Conservation (phyloP, 2,797 vertebrate species). For the Chromis chromis region DNA sequence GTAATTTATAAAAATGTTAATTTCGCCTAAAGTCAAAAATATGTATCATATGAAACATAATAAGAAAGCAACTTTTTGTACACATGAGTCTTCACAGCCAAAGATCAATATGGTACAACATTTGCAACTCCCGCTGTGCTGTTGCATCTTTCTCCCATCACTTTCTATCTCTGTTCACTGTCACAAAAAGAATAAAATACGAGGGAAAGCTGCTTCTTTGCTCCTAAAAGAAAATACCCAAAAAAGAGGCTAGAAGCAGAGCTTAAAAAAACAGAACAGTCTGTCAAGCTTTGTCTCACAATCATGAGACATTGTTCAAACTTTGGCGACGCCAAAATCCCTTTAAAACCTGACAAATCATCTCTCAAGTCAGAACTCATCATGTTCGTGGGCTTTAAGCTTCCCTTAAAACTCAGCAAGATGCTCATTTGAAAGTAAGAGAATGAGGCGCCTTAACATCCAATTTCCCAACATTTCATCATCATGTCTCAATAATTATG, state of each 20-base stretch:
- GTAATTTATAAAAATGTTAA: constrained; percentile 16
- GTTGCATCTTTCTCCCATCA: constrained; percentile 68
- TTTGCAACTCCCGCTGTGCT: constrained; percentile 44
- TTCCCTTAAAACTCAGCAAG: constrained; percentile 67
- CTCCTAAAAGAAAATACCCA: constrained; percentile 17
- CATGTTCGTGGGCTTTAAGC: constrained; percentile 47
- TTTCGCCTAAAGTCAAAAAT: constrained; percentile 22
- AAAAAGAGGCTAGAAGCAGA: constrained; percentile 14
- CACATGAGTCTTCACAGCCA: constrained; percentile 18
- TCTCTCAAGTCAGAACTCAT: constrained; percentile 53
- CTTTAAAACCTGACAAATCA: constrained; percentile 70
- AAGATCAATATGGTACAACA: constrained; percentile 45
- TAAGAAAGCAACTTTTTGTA: constrained; percentile 19
- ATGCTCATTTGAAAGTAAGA: constrained; percentile 65
- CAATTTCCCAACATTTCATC: constrained; percentile 84
- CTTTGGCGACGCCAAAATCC: constrained; percentile 52
- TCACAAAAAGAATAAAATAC: constrained; percentile 58
- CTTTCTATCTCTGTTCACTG: constrained; percentile 65
- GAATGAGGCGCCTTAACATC: constrained; percentile 66
- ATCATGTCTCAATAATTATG: constrained; percentile 81
- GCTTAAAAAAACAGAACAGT: constrained; percentile 63
- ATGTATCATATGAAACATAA: neutral
- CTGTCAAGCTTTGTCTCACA: constrained; percentile 67
- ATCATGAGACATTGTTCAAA: constrained; percentile 67
- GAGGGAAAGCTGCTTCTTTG: constrained; percentile 41